These are phyloP conservation scores for Limnodromus scolopaceus DNA, from an alignment of 2,797 vertebrate genomes.

Conservation along the genomic window DNA sequence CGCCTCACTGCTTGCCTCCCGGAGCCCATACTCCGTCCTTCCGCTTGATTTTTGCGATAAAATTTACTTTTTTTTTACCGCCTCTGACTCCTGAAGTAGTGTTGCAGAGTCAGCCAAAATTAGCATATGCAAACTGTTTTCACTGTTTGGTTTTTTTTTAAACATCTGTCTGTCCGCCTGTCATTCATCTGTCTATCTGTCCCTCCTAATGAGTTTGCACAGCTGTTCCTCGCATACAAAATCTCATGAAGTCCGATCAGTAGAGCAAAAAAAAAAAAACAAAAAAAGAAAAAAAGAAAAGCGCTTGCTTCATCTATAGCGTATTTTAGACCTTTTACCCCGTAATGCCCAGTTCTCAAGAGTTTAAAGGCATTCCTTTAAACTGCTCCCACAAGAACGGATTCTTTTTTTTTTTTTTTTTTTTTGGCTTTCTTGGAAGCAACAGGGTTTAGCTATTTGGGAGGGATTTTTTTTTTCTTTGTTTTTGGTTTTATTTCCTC, in stretches of 20 bases:
- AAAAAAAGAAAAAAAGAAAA: accelerated
- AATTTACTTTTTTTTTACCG: not conserved
- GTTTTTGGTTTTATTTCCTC: not conserved
- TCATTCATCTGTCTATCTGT: not conserved
- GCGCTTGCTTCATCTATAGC: not conserved
- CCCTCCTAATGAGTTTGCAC: not conserved
- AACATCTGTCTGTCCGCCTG: not conserved
- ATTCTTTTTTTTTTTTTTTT: accelerated
- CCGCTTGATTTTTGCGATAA: not conserved
- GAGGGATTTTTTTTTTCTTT: not conserved
- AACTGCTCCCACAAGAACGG: accelerated
- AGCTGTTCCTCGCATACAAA: not conserved
- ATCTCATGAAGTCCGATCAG: not conserved
- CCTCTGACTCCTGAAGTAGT: not conserved
- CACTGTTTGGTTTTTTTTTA: not conserved
- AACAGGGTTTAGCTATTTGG: not conserved
- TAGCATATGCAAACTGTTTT: not conserved
- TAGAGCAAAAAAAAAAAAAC: no score
- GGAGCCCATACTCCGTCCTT: not conserved
- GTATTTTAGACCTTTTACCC: not conserved
- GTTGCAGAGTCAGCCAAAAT: not conserved
- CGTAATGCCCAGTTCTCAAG: not conserved
- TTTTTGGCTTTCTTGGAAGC: not conserved
- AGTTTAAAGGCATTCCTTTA: not conserved
- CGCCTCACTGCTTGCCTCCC: no score